A percentile compares a stretch with the other conserved stretches of the same genome.
phyloP scores from a whole-genome alignment of 2,113 vertebrate species.

The Charina bottae region DNA sequence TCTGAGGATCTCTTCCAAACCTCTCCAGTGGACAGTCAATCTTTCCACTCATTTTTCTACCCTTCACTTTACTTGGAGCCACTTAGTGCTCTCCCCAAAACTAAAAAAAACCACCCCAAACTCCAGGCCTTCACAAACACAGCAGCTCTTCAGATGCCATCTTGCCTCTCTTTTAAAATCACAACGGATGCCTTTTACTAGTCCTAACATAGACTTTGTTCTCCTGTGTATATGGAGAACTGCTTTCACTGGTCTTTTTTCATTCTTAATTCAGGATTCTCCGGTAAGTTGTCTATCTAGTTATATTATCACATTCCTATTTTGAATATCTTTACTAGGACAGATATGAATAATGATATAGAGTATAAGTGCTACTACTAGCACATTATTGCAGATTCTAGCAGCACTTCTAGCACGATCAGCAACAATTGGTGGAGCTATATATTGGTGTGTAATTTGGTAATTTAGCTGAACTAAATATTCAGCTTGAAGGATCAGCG shows the following conservation, averaged over 20 bases:
- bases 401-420: constrained; percentile 9
- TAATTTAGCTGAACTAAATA: neutral
- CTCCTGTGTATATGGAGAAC: neutral
- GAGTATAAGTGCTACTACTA: constrained; percentile 39
- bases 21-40: neutral
- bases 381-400: neutral
- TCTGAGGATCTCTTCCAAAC: too few species aligned
- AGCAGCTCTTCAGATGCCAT: neutral
- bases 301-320: neutral
- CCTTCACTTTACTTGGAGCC: neutral
- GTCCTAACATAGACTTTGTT: neutral
- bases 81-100: neutral
- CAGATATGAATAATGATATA: constrained; percentile 7
- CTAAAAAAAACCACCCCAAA: neutral
- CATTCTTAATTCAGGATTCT: neutral
- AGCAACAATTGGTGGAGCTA: neutral
- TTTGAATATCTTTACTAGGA: neutral
- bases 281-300: neutral
- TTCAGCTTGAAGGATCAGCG: rapidly evolving
- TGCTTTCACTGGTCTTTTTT: neutral
- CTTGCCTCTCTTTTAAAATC: neutral
- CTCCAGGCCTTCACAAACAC: neutral
- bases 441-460: constrained; percentile 18
- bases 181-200: neutral
- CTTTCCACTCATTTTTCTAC: neutral